Evolutionary conservation across 2,797 vertebrate genomes (phyloP), one percentile per base, ranked within the genome.

Genomic region (Rhabdomys pumilio): DNA sequence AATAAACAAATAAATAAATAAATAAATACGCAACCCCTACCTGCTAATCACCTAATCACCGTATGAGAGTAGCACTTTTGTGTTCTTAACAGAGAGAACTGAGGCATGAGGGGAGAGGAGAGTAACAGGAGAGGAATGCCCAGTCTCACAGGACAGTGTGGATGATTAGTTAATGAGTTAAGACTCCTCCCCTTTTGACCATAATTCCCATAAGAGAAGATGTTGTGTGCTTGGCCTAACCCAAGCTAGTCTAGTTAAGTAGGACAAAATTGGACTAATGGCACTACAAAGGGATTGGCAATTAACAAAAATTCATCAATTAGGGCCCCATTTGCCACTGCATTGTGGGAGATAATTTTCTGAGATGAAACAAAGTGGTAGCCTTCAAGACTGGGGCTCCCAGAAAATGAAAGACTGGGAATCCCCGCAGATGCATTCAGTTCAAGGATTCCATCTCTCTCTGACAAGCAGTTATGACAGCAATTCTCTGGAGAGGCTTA

Each of bases 401-500:
- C 53, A 55, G 86, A 20, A 96, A 96, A 91, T 72, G 82, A 95
- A 96, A 96, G 94, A 29, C 61, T 84, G 14, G 38, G 38, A 19
- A 50, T 96, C 96, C 96, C 73, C 44, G 57, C 9, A 79, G 72
- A 86, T 1, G 1, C 1, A 0, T 81, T 87, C 41, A 38, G 76
- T 79, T 86, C 91, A 88, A 91, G 91, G 89, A 59, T 59, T 94
- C 57, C 57, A 3, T 93, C 73, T 90, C 55, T 63, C 31, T 1
- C 80, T 79, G 94, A 93, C 72, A 44, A 96, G 95, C 89, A 72
- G 95, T 82, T 77, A 85, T 84, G 95, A 96, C 94, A 91, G 83
- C 80, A 41, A 10, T 80, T 82, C 91, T 95, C 95, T 17, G 9
- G 92, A 90, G 95, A 94, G 80, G 34, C 14, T 89, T 75, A 63